Percentiles rank a stretch among this genome's conserved stretches.
Evolutionary conservation across 2,797 vertebrate genomes (phyloP).

Genomic region (Sebastes vulpes): DNA sequence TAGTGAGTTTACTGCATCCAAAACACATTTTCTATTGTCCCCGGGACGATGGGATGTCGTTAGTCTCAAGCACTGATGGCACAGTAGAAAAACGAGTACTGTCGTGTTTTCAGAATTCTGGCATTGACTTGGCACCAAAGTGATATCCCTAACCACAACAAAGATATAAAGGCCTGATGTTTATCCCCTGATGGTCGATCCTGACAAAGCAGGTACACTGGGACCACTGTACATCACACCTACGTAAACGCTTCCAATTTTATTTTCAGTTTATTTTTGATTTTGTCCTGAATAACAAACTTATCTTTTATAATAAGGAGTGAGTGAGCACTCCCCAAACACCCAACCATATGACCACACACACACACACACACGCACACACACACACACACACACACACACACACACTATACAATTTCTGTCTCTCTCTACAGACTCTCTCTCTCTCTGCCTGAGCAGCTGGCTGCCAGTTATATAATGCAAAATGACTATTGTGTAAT

Average conservation of each 20-base stretch:
- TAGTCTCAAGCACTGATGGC: too few species aligned
- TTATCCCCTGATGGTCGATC: background rate
- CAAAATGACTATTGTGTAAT: constrained; percentile 58
- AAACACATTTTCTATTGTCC: too few species aligned
- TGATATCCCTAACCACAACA: background rate
- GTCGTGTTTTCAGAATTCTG: too few species aligned
- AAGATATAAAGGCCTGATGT: background rate
- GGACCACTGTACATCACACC: background rate
- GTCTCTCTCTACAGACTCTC: background rate
- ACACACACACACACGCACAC: background rate
- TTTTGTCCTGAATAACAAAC: background rate
- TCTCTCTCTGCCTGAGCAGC: constrained; percentile 47
- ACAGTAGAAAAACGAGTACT: too few species aligned
- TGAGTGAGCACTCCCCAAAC: background rate
- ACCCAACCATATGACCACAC: background rate
- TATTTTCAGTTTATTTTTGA: background rate
- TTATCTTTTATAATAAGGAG: background rate
- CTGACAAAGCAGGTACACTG: background rate
- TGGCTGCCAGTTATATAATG: constrained; percentile 55
- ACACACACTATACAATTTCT: background rate
- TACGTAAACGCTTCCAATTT: background rate
- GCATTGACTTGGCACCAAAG: too few species aligned
- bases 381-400: background rate
- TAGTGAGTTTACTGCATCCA: too few species aligned
- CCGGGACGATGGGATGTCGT: accelerated